A percentile compares a stretch with the other conserved stretches of the same genome.
phyloP scores from a whole-genome alignment of 2,113 vertebrate species.

The Fregetta grallaria region DNA sequence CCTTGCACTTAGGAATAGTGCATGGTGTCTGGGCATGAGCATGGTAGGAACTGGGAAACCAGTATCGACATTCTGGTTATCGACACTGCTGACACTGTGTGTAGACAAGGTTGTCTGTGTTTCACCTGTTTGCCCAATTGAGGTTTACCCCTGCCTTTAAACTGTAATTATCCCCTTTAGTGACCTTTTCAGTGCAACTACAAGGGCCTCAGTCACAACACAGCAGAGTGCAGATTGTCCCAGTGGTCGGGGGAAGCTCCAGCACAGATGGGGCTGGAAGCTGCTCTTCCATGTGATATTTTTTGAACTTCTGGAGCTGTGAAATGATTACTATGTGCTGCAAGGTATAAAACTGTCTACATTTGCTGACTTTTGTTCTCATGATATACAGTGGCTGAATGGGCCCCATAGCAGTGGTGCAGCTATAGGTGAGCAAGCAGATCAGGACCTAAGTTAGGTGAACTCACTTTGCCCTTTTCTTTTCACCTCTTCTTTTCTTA shows the following conservation, averaged over 20 bases:
- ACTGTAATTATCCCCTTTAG: background rate
- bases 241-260: background rate
- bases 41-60: background rate
- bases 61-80: too few relatives aligned
- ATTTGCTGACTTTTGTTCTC: conserved; percentile 11
- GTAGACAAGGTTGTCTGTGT: background rate
- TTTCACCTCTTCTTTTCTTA: background rate
- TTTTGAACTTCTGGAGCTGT: background rate
- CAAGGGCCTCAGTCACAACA: background rate
- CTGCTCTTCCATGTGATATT: background rate
- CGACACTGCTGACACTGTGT: too few relatives aligned
- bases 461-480: background rate
- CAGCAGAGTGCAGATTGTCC: background rate
- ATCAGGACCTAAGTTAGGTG: background rate
- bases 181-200: background rate
- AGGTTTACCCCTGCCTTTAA: background rate
- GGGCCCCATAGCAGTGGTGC: background rate
- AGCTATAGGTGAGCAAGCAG: background rate
- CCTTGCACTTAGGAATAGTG: background rate
- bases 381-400: background rate
- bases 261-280: background rate
- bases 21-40: background rate
- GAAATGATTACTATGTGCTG: conserved; percentile 17
- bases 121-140: background rate
- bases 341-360: conserved; percentile 30